Base-by-base conservation (phyloP, 2,888 invertebrate species). In the Drosophila prostipennis region DNA sequence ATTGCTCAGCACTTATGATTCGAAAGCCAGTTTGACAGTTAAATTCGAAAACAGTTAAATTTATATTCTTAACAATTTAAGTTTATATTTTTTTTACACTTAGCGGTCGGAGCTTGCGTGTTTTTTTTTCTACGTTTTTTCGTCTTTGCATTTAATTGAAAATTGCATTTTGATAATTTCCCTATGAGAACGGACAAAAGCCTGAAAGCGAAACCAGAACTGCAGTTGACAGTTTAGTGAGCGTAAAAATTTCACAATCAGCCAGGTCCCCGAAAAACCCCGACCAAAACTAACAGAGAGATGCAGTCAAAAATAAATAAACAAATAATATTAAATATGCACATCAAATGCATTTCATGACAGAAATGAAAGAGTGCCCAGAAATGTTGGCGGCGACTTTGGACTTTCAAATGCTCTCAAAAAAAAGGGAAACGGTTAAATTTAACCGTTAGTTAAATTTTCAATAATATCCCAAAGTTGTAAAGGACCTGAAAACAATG, bases 121-220 rank as follows among this genome's bases (percentile, higher is more conserved):
- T n/a, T n/a, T n/a, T 26, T 26, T 26, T 19, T 43, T 58, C 19
- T 11, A 19, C 58, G 10, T n/a, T 56, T 56, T 46, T 34, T 69
- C 26, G 2, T 37, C 37, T 40, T 49, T 19, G 48, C 48, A 54
- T 57, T 72, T 72, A 65, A 73, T 73, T 72, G 53, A 65, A 72
- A 72, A 83, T 78, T 77, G 78, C 78, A 76, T 76, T 77, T 83
- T 77, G 57, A 68, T 83, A 75, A 83, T 77, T 68, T 82, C 75
- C 72, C 57, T 67, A 56, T 51, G 45, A 23, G 40, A 37, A 26
- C 13, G 40, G 29, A 51, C 54, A 51, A 56, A 65, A 63, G 60
- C 72, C 80, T 73, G 70, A 78, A 75, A 77, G 64, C 77, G 54
- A 73, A 79, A 64, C 72, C 72, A 36, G 60, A 72, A 61, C 80